Percentiles rank a stretch among this genome's conserved stretches.
Conservation (phyloP, 2,888 invertebrate genomes). For the Protodeltote pygarga region DNA sequence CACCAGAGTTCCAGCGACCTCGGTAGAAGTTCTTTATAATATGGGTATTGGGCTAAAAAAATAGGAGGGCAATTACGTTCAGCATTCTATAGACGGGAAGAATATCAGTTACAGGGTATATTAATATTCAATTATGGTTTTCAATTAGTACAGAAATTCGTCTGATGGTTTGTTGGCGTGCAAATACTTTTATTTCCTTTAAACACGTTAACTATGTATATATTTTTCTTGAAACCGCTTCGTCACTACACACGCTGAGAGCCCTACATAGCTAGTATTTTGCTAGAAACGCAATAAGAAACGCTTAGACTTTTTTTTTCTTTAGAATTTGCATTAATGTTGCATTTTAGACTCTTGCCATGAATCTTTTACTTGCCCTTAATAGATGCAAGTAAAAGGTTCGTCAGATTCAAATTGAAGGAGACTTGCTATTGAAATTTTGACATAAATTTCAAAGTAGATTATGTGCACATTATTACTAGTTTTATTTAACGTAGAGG, state of each 20-base stretch:
- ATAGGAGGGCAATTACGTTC: conserved; percentile 28
- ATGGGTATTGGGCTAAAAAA: conserved; percentile 50
- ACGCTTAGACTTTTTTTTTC: neutral
- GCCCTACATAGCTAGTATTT: neutral
- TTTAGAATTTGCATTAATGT: neutral
- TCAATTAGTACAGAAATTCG: neutral
- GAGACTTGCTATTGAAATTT: neutral
- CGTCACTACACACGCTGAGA: conserved; percentile 1
- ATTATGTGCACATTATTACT: neutral
- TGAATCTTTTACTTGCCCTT: neutral
- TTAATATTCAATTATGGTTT: conserved; percentile 4
- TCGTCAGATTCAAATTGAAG: neutral
- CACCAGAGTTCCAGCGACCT: conserved; percentile 65
- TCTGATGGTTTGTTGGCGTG: neutral
- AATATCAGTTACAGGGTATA: neutral
- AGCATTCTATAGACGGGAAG: neutral
- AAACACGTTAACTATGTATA: neutral
- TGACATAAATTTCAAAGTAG: neutral
- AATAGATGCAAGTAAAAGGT: neutral
- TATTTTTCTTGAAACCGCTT: neutral
- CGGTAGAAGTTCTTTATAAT: conserved; percentile 52
- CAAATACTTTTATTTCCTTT: neutral
- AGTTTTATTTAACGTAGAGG: conserved; percentile 3
- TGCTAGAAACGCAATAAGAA: neutral
- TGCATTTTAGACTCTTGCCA: no score